A percentile compares a stretch with the other conserved stretches of the same genome.
phyloP scores from a whole-genome alignment of 2,888 invertebrate genomes.

The Schizotus pectinicornis region DNA sequence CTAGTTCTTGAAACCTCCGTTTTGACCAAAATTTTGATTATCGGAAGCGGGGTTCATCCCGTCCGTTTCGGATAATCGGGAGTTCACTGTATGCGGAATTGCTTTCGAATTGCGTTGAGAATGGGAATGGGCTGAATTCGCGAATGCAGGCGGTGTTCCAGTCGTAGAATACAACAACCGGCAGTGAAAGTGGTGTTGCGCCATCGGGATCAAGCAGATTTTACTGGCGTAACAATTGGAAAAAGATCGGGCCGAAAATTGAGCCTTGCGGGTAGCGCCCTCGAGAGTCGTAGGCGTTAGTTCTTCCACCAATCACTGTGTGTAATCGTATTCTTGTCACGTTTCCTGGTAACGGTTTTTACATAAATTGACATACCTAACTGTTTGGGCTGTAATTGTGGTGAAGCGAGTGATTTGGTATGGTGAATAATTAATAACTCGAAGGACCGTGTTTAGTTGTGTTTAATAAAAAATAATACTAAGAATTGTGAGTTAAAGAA shows the following conservation, averaged over 20 bases:
- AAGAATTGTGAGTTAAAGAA: no score
- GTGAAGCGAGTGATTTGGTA: no score
- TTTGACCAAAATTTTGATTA: no score
- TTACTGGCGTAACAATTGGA: neutral
- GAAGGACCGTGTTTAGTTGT: no score
- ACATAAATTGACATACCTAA: slow-evolving; percentile 15
- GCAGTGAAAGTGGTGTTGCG: slow-evolving; percentile 23
- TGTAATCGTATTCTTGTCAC: slow-evolving; percentile 10
- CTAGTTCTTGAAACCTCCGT: no score
- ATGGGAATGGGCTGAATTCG: neutral
- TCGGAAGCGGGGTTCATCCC: neutral
- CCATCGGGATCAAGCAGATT: slow-evolving; percentile 17
- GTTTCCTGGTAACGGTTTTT: slow-evolving; percentile 12
- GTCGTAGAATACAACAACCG: neutral
- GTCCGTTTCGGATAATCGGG: neutral
- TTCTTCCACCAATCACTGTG: neutral
- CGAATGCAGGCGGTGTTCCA: slow-evolving; percentile 11
- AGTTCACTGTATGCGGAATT: neutral
- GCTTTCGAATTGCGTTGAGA: neutral
- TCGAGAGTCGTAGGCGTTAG: neutral
- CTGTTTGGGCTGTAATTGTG: no score
- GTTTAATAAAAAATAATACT: no score
- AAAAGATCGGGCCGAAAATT: no score
- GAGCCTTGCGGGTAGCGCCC: neutral
- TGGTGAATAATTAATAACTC: no score